phyloP scores from a whole-genome alignment of 2,113 vertebrate species.

The Arvicanthis niloticus region DNA sequence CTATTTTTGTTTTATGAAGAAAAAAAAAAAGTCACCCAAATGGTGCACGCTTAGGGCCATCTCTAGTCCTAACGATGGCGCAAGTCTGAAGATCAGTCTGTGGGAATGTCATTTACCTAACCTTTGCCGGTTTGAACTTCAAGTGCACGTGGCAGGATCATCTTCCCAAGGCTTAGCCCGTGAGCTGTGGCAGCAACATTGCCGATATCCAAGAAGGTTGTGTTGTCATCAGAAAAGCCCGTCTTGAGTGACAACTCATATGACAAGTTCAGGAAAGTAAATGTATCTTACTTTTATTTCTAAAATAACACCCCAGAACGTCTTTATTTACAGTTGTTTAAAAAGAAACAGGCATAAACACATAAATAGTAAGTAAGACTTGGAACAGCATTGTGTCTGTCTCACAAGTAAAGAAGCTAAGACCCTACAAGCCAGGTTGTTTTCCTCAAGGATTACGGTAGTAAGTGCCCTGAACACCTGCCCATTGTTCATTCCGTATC shows the following conservation, averaged over 20 bases:
- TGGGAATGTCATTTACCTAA: neutral
- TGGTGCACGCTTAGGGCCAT: neutral
- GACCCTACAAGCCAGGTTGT: slow-evolving; percentile 3
- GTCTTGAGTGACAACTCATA: neutral
- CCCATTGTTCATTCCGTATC: neutral
- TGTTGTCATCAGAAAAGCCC: neutral
- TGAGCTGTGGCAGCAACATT: neutral
- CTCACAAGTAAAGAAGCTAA: slow-evolving; percentile 31
- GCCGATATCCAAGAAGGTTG: neutral
- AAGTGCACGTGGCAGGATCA: neutral
- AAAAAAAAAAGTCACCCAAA: no score
- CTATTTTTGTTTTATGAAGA: neutral
- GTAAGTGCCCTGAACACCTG: neutral
- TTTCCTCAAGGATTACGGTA: slow-evolving; percentile 12
- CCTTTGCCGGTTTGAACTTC: neutral
- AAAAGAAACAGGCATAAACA: neutral
- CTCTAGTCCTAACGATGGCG: neutral
- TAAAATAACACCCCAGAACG: slow-evolving; percentile 25
- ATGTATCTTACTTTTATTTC: slow-evolving; percentile 56
- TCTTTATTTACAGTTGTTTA: slow-evolving; percentile 41
- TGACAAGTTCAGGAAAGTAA: slow-evolving; percentile 12
- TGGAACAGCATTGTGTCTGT: neutral
- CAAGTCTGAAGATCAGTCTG: neutral
- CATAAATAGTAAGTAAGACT: neutral
- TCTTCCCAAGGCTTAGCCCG: neutral